Conservation (phyloP, 2,888 invertebrate species). For the Noctua janthina region DNA sequence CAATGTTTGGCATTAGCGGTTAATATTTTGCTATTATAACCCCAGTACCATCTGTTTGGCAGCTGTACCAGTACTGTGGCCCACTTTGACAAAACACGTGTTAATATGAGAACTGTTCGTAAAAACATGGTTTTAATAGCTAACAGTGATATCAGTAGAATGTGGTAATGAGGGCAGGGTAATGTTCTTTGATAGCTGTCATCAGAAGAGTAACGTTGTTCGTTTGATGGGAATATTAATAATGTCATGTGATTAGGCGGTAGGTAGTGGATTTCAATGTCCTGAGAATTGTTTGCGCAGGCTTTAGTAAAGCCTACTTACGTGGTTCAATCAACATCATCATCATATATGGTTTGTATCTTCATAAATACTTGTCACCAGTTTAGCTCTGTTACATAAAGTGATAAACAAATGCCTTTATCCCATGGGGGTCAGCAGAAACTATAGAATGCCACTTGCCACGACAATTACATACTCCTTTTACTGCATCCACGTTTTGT, state of each 20-base stretch:
- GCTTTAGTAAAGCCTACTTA: too few species aligned
- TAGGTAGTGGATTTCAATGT: neutral
- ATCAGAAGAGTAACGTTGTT: constrained; percentile 18
- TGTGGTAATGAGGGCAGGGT: constrained; percentile 55
- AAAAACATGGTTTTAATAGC: constrained; percentile 62
- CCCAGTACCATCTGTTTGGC: constrained; percentile 77
- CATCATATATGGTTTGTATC: neutral
- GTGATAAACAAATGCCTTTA: neutral
- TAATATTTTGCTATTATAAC: constrained; percentile 75
- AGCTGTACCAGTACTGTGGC: constrained; percentile 74
- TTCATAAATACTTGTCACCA: neutral
- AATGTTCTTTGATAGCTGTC: constrained; percentile 41
- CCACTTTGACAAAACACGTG: constrained; percentile 79
- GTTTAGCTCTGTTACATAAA: neutral
- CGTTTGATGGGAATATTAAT: neutral
- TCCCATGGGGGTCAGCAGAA: neutral
- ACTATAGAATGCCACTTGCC: neutral
- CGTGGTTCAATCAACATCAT: neutral
- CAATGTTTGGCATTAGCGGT: constrained; percentile 70
- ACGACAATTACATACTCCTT: neutral
- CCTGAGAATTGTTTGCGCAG: too few species aligned
- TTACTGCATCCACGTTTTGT: neutral
- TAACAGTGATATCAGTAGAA: constrained; percentile 50
- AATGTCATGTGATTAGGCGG: neutral
- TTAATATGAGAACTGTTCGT: constrained; percentile 60